Evolutionary conservation across 1,140 invertebrate genomes (phyloP), one percentile per base, ranked within the genome.

Genomic region (Drosophila serrata): DNA sequence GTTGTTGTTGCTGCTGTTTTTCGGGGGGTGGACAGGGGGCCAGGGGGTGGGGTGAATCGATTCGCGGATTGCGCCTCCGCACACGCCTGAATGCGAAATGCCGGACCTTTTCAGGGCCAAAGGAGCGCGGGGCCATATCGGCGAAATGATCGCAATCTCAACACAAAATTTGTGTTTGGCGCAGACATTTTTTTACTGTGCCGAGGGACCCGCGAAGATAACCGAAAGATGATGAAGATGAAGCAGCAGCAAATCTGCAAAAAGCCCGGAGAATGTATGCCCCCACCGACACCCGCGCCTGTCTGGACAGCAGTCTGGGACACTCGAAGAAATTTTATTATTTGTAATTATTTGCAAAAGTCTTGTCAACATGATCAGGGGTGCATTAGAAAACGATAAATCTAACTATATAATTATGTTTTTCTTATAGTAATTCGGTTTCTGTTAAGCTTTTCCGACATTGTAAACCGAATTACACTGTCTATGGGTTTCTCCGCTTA

Each of bases 131-230:
- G 46, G 59, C 43, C 76, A 79, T 81, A 88, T 88, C 85, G 82
- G 85, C 81, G 86, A 90, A 90, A 81, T 85, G 85, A 90, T 90
- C 86, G 74, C 85, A 85, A 90, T 90, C 85, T 90, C 78, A 85
- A 81, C 85, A 85, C 81, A 90, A 90, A 90, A 81, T 90, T 90
- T 90, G 85, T 90, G 85, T 90, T 90, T 90, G 86, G 85, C 85
- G 86, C 81, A 87, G 84, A 88, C 84, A 84, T 87, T 87, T 87
- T 86, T 90, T 90, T 88, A 88, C 84, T 85, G 78, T 79, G 77
- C 81, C 60, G 40, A 59, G 79, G 55, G 63, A 59, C 53, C 65
- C 62, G 62, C 78, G 46, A 82, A 73, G 60, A 75, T 69, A 78
- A 78, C 69, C 60, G 67, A 88, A 86, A 86, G 82, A 87, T 87